Base-by-base conservation (phyloP, 2,797 vertebrate genomes). In the Tauraco hartlaubi region DNA sequence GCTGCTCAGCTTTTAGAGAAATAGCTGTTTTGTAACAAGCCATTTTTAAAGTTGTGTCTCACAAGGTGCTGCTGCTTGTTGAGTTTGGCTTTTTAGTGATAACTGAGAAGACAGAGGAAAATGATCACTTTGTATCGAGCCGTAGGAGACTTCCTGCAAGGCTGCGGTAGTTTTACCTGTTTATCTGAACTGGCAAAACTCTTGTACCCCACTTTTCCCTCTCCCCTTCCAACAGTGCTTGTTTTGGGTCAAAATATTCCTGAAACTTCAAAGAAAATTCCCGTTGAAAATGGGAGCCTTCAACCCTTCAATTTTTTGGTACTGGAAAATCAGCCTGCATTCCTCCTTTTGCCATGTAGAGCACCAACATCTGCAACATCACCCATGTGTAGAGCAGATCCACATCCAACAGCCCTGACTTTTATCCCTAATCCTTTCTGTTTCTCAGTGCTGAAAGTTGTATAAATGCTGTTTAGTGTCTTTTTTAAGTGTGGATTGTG, bases 361-460 rank as follows among this genome's bases (percentile, higher is more conserved):
- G 18, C 37, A 59, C n/a, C 33, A 20, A 9, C 6, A 2, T 26
- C 37, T 54, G 23, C 49, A 28, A 9, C 17, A 6, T 10, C 3
- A 0, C 18, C 52, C 0, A 0, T 7, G 12, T 13, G 18, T 14
- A 37, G 22, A 44, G 41, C n/a, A 51, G n/a, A 69, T 5, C 15
- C 35, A 13, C n/a, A 12, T 13, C 62, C 56, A 37, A 19, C 41
- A 73, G 66, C 43, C 39, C 37, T 7, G 10, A 43, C 19, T 29
- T 72, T 87, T 43, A 73, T 13, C 56, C 44, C 28, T 26, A 33
- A n/a, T 33, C 11, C 59, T 72, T 46, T 28, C 28, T 79, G 22
- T 46, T 83, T 67, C 63, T 35, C 68, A 33, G 21, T 15, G 6
- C 31, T 37, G 37, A 56, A 44, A 35, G 33, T 33, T 44, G 58